phyloP scores from a whole-genome alignment of 2,113 vertebrate species.

The Prinia subflava region DNA sequence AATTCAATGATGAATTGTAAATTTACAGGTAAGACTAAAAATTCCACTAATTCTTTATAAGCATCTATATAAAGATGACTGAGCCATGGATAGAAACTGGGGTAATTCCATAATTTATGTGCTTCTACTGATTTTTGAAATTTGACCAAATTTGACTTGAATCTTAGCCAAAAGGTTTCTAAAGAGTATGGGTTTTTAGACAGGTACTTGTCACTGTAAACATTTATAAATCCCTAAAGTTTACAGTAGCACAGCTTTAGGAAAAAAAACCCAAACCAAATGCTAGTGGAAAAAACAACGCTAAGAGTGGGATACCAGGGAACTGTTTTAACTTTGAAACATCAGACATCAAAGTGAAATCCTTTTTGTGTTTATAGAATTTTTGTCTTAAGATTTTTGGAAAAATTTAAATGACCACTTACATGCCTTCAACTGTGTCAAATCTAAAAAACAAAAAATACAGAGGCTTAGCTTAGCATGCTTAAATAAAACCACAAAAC shows the following conservation, averaged over 20 bases:
- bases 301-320: neutral
- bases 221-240: neutral
- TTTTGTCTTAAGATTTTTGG: constrained; percentile 55
- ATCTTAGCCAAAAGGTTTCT: neutral
- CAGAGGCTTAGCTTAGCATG: constrained; percentile 86
- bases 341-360: constrained; percentile 47
- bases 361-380: constrained; percentile 20
- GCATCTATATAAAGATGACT: neutral
- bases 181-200: neutral
- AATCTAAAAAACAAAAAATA: constrained; percentile 88
- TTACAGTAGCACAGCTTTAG: constrained; percentile 15
- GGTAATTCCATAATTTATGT: neutral
- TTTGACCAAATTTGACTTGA: neutral
- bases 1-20: neutral
- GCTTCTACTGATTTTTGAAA: neutral
- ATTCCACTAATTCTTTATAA: neutral
- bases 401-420: constrained; percentile 86
- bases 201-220: neutral
- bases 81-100: neutral
- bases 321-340: constrained; percentile 47
- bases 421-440: constrained; percentile 94
- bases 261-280: neutral
- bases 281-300: neutral
- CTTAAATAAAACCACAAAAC: constrained; percentile 80
- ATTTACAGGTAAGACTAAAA: neutral